These are phyloP conservation scores for Eptesicus fuscus DNA, from an alignment of 2,113 vertebrate genomes.

Conservation along the genomic window DNA sequence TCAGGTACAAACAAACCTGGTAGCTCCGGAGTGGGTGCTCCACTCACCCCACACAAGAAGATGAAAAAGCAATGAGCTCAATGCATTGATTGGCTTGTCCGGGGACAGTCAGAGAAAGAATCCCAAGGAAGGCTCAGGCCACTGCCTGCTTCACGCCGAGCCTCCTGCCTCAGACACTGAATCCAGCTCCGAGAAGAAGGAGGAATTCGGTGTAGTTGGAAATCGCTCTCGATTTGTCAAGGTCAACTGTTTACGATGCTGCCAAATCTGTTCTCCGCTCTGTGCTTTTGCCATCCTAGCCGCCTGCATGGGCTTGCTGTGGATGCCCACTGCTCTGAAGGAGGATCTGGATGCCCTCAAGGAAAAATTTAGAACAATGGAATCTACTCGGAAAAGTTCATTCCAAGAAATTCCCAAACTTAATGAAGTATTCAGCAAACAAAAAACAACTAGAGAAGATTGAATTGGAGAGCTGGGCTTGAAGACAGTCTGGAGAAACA, in stretches of 20 bases:
- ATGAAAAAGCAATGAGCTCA: conserved; percentile 98
- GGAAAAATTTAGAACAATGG: conserved; percentile 94
- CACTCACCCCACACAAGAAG: conserved; percentile 92
- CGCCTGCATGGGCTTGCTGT: conserved; percentile 94
- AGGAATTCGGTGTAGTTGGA: conserved; percentile 66
- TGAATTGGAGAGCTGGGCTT: conserved; percentile 90
- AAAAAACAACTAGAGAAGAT: conserved; percentile 89
- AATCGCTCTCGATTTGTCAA: conserved; percentile 84
- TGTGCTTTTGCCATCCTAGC: conserved; percentile 93
- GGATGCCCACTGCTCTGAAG: conserved; percentile 98
- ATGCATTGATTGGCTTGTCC: conserved; percentile 91
- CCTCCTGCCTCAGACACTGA: conserved; percentile 92
- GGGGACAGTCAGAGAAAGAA: conserved; percentile 90
- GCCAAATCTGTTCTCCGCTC: conserved; percentile 89
- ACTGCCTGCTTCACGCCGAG: conserved; percentile 92
- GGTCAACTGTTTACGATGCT: conserved; percentile 90
- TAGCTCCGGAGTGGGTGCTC: conserved; percentile 80
- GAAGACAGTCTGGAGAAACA: conserved; percentile 92
- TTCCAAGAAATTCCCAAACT: conserved; percentile 93
- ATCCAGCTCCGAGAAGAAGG: conserved; percentile 90
- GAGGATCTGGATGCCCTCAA: conserved; percentile 93
- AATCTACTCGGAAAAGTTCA: conserved; percentile 92
- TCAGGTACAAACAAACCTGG: conserved; percentile 73
- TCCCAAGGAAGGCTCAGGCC: conserved; percentile 89
- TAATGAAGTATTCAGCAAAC: conserved; percentile 90